phyloP scores from a whole-genome alignment of 2,888 invertebrate genomes.

The Microctonus hyperodae region DNA sequence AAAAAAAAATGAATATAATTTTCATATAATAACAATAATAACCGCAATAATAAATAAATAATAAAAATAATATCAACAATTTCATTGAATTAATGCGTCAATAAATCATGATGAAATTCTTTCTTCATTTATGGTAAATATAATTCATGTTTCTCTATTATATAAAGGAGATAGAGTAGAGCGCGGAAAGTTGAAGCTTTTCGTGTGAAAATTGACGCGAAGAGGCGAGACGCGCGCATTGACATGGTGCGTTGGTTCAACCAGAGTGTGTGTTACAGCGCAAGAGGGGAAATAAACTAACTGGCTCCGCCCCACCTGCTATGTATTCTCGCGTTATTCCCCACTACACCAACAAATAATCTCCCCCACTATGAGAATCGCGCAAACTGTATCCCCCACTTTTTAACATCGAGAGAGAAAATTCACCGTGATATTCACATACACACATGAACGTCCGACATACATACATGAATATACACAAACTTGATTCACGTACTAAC shows the following conservation, averaged over 20 bases:
- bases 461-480: too few relatives aligned
- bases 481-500: constrained; percentile 27
- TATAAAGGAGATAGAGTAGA: constrained; percentile 40
- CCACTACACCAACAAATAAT: constrained; percentile 36
- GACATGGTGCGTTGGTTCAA: constrained; percentile 37
- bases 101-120: neutral
- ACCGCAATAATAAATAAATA: too few relatives aligned
- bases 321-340: constrained; percentile 23
- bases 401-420: too few relatives aligned
- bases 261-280: constrained; percentile 3
- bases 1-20: too few relatives aligned
- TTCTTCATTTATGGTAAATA: neutral
- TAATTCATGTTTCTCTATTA: constrained; percentile 35
- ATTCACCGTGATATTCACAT: constrained; percentile 25
- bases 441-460: constrained; percentile 16
- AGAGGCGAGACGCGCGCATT: constrained; percentile 42
- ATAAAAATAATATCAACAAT: too few relatives aligned
- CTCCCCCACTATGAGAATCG: constrained; percentile 41
- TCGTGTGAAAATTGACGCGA: constrained; percentile 56
- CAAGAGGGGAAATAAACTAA: neutral
- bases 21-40: too few relatives aligned
- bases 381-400: constrained; percentile 15
- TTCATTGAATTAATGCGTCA: neutral
- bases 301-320: constrained; percentile 38
- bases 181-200: constrained; percentile 50